These are phyloP conservation scores for Patella caerulea DNA, from an alignment of 2,888 invertebrate genomes.

Conservation along the genomic window DNA sequence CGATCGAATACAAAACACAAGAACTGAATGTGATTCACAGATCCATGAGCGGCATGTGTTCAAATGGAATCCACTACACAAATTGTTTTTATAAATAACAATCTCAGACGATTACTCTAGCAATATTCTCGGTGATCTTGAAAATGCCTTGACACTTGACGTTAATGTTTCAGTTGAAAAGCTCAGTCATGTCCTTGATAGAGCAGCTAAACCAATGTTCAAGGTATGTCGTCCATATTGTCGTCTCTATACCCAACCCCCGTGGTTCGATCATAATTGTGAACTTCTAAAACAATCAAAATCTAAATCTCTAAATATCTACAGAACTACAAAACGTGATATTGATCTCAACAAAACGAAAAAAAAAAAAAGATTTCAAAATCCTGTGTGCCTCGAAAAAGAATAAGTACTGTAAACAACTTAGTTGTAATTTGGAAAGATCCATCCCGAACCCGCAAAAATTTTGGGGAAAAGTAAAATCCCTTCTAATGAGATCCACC, in stretches of 20 bases:
- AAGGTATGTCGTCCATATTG: not conserved
- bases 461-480: not conserved
- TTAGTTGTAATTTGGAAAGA: not conserved
- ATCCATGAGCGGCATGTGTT: not conserved
- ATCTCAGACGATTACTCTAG: not conserved
- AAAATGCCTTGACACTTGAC: not conserved
- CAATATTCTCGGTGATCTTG: not conserved
- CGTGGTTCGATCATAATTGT: not conserved
- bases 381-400: not conserved
- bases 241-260: not conserved
- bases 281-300: not conserved
- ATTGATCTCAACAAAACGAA: not conserved
- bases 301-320: not conserved
- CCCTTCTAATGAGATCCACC: not conserved
- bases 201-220: not conserved
- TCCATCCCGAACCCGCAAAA: not conserved
- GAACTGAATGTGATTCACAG: not conserved
- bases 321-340: not conserved
- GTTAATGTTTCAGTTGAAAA: not conserved
- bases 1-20: not conserved
- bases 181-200: not conserved
- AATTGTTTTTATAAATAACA: not conserved
- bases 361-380: not conserved
- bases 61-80: not conserved
- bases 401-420: not conserved